Base-by-base conservation (phyloP, 2,113 vertebrate genomes). In the Collichthys lucidus region DNA sequence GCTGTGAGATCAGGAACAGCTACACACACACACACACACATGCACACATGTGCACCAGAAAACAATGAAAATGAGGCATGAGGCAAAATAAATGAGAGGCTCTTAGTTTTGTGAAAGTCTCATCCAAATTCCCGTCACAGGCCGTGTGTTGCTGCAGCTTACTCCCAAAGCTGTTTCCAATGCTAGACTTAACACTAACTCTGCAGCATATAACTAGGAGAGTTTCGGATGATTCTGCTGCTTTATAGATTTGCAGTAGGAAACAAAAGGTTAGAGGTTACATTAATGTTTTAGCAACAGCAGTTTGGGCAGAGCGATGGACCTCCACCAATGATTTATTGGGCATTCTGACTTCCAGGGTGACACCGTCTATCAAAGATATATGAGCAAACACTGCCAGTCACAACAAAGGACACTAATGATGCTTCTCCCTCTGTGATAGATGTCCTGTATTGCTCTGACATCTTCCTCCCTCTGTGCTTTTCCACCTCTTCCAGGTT, bases 401-500 rank as follows among this genome's bases (percentile, higher is more conserved):
- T 64, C 52, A 22, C 3, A 16, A 42, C 60, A 16, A 44, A 47
- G 15, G 11, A 35, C 52, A 56, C 29, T 47, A 29, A 66, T 69
- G 26, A 74, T n/a, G 63, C 9, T 35, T 50, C n/a, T 2, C 19
- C 14, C 2, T 50, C 17, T 40, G 29, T 69, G 72, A 57, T 14
- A 19, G 3, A 64, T 35, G 10, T 56, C 22, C 22, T 5, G 6
- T 5, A 42, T 63, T 46, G 16, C 44, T 16, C 50, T 86, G 20
- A 84, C 76, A 14, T 47, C 35, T 52, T 62, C 56, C 11, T 55
- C 47, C 20, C 40, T 69, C 52, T 68, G 10, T 74, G 17, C 80
- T 22, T 80, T 80, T 47, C 35, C 20, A 31, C 14, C 31, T 59
- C 7, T 29, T 26, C 2, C 93, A 99, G 98, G 98, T 99, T 85